Base-by-base conservation (phyloP, 1,140 invertebrate species). In the Bombus confusus region DNA sequence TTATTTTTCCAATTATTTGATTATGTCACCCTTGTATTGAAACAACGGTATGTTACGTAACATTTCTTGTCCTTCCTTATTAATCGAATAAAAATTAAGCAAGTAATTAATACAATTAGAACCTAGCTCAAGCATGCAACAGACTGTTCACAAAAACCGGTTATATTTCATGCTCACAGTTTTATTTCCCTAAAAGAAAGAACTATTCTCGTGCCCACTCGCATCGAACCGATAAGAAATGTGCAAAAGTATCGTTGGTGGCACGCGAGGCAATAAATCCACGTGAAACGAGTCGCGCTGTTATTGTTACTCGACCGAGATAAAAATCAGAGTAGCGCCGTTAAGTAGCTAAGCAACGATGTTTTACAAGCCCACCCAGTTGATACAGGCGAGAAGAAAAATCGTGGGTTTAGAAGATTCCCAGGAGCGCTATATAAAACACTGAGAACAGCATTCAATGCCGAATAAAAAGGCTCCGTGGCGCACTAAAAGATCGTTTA, bases 361-460 rank as follows among this genome's bases (percentile, higher is more conserved):
- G 47, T 72, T 83, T 86, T 83, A 81, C 41, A 83, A 68, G 59
- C 31, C 47, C 41, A 43, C 41, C 62, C 71, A 59, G 62, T 80
- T 78, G 79, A 90, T 82, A 88, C 81, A 82, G 66, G 64, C 47
- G 79, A 64, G 83, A 85, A 85, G 87, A 89, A 89, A 86, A 89
- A 87, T 88, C 82, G 86, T 62, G 79, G 87, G 66, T 85, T 83
- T 85, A 85, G 86, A 80, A 85, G 75, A 86, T 83, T 89, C 85
- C 86, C 85, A 79, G 62, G 80, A 77, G 87, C 72, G 62, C 73
- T 80, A 82, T 90, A 90, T 87, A 89, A 89, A 90, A 85, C 87
- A 81, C 71, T 82, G 83, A 83, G 47, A 89, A 81, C 83, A 72
- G 84, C 88, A 80, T 84, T 89, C 75, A 62, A 37, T 83, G 74